phyloP scores from a whole-genome alignment of 2,888 invertebrate species.

The Drosophila rellima region DNA sequence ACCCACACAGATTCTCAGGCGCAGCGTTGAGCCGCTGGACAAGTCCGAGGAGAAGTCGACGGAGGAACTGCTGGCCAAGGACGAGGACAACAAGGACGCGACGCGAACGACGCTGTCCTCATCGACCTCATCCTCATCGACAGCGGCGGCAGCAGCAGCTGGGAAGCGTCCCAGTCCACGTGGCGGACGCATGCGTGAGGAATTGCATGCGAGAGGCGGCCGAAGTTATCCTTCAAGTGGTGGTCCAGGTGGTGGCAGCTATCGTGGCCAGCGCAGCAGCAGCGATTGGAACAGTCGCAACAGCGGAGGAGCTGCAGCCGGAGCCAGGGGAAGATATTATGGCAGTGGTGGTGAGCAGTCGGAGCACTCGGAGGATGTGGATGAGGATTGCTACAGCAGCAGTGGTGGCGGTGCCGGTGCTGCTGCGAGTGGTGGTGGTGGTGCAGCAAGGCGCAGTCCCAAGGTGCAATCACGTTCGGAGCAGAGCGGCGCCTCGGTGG shows the following conservation, averaged over 20 bases:
- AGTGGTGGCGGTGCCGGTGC: constrained; percentile 86
- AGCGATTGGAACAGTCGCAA: constrained; percentile 27
- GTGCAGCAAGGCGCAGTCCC: constrained; percentile 87
- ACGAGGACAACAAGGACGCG: constrained; percentile 45
- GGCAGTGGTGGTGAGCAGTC: constrained; percentile 86
- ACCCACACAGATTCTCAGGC: constrained; percentile 85
- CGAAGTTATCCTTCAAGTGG: constrained; percentile 66
- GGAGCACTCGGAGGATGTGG: constrained; percentile 91
- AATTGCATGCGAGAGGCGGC: constrained; percentile 37
- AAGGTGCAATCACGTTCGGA: constrained; percentile 64
- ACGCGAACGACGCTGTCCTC: constrained; percentile 37
- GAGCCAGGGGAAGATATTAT: constrained; percentile 68
- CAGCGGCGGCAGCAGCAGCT: constrained; percentile 23
- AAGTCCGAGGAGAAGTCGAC: constrained; percentile 43
- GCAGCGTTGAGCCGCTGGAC: constrained; percentile 76
- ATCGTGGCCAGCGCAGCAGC: constrained; percentile 83
- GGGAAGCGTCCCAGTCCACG: constrained; percentile 83
- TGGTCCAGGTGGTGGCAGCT: constrained; percentile 80
- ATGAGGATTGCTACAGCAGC: constrained; percentile 88
- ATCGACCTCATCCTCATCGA: constrained; percentile 14
- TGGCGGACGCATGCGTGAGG: constrained; percentile 54
- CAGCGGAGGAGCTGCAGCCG: constrained; percentile 83
- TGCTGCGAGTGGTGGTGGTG: constrained; percentile 72
- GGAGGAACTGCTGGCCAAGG: constrained; percentile 24
- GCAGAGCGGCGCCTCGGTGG: constrained; percentile 34